phyloP scores from a whole-genome alignment of 2,113 vertebrate genomes.

The Calidris pugnax region DNA sequence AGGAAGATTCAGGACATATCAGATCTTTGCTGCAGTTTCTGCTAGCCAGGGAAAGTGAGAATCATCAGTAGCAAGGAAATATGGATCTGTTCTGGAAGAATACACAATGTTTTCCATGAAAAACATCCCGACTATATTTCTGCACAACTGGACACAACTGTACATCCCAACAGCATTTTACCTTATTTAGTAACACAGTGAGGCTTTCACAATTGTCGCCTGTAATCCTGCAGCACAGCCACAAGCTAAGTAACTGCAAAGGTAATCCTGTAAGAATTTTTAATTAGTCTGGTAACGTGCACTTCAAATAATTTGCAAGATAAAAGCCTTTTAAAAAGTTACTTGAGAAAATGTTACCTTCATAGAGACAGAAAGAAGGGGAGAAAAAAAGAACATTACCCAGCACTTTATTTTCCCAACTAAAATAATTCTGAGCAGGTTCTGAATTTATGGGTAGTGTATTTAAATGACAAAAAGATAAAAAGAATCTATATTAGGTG shows the following conservation, averaged over 20 bases:
- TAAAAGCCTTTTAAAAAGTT: background rate
- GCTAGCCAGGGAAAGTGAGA: background rate
- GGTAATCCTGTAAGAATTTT: background rate
- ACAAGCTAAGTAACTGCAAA: background rate
- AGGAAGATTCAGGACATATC: background rate
- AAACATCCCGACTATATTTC: background rate
- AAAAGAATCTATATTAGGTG: background rate
- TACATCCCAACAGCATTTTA: background rate
- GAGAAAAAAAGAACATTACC: background rate
- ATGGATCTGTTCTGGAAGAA: background rate
- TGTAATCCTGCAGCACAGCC: background rate
- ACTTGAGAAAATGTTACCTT: background rate
- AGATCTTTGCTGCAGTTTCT: background rate
- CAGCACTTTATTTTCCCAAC: background rate
- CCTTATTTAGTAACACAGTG: background rate
- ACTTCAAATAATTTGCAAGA: conserved; percentile 4
- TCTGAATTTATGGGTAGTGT: conserved; percentile 30
- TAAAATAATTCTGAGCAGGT: conserved; percentile 1
- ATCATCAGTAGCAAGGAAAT: background rate
- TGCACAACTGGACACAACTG: background rate
- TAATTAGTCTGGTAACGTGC: background rate
- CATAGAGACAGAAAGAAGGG: background rate
- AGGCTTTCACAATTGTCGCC: background rate
- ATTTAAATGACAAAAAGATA: conserved; percentile 51
- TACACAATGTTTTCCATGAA: background rate